Evolutionary conservation across 2,888 invertebrate genomes (phyloP).

Genomic region (Oligia latruncula): DNA sequence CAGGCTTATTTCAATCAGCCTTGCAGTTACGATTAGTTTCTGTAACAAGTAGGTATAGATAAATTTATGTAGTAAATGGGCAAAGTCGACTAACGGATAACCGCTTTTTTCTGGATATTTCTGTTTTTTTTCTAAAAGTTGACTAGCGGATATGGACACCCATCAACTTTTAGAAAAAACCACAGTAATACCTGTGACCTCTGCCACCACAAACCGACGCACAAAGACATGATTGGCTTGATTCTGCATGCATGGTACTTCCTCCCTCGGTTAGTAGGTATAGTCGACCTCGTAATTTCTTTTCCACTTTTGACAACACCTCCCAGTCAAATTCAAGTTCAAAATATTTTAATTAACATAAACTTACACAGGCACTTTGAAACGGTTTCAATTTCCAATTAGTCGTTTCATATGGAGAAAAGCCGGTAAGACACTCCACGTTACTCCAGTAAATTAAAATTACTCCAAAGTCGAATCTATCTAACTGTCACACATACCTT

Average conservation of each 20-base stretch:
- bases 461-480: background rate
- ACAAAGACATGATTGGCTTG: no score
- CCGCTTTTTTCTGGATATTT: no score
- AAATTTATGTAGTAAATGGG: background rate
- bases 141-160: no score
- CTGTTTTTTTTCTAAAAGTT: no score
- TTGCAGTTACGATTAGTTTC: conserved; percentile 70
- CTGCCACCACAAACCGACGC: no score
- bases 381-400: background rate
- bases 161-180: no score
- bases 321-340: background rate
- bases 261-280: no score
- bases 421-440: no score
- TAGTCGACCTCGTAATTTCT: background rate
- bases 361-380: background rate
- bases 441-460: background rate
- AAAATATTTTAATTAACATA: background rate
- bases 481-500: background rate
- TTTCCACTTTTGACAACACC: background rate
- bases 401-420: background rate
- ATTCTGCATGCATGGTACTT: no score
- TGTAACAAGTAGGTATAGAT: conserved; percentile 57
- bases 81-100: no score
- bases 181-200: no score
- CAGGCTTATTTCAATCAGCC: conserved; percentile 78